Base-by-base conservation (phyloP, 2,888 invertebrate genomes). In the Mythimna vitellina region DNA sequence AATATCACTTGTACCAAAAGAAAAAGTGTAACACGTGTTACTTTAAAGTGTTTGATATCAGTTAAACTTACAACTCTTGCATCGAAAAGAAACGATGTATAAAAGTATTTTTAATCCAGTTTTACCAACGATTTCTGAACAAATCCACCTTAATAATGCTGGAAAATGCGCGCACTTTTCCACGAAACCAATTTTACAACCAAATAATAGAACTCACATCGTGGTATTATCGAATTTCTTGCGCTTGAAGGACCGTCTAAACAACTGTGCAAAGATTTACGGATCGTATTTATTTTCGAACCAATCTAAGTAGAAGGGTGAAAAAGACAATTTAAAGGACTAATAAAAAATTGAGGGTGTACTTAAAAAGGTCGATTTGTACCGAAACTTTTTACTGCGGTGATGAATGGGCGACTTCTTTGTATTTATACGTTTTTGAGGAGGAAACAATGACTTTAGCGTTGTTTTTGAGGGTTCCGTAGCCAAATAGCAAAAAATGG, bases 301-400 rank as follows among this genome's bases (percentile, higher is more conserved):
- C 61, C 57, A 64, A 77, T 63, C 58, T 58, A 64, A 76, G 38
- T 65, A 53, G 72, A 83, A 80, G 78, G 73, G 81, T 81, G 29
- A 73, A 83, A 70, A 54, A 72, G 63, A 75, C 80, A 60, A 66
- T 83, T 60, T 69, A 70, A 80, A 73, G 42, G 70, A 69, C 77
- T 82, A 82, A 80, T 83, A 75, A 83, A 77, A 75, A 83, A 82
- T 82, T 74, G 81, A 75, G 73, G 62, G 54, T 70, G 67, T 77
- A 73, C 77, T 80, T 82, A 62, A 72, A 82, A 77, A 80, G 77
- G 70, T 73, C 73, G 61, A 76, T 79, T 76, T 76, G 68, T 57
- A 62, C 68, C 25, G 65, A 56, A 70, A 73, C 58, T 66, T 73
- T 76, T 75, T 68, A 80, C 65, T 56, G 61, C 49, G 53, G 58